Evolutionary conservation across 2,888 invertebrate species (phyloP).

Genomic region (Drosophila anomalata): DNA sequence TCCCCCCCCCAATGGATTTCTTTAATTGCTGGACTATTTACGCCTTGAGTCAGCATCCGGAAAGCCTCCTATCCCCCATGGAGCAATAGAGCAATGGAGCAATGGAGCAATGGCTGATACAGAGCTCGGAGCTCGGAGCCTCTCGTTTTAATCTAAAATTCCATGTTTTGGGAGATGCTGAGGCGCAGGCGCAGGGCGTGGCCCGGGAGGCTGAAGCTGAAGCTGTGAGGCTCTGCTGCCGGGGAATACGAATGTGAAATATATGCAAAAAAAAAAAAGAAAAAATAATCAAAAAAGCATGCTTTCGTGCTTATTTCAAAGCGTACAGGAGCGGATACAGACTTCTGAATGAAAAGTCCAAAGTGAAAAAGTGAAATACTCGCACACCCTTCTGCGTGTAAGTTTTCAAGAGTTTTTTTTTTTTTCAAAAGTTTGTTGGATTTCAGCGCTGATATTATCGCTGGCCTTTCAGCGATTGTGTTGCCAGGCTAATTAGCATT

Average conservation of each 20-base stretch:
- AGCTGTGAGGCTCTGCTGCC: no score
- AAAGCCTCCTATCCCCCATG: not conserved
- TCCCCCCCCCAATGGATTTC: not conserved
- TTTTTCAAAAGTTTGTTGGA: not conserved
- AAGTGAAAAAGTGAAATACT: no score
- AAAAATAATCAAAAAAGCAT: no score
- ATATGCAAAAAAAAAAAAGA: not conserved
- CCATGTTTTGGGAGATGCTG: not conserved
- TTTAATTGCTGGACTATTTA: conserved; percentile 7
- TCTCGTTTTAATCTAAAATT: conserved; percentile 12
- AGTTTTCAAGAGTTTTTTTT: not conserved
- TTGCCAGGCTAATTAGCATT: conserved; percentile 1
- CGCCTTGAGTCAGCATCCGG: not conserved
- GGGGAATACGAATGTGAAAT: not conserved
- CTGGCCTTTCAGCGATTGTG: not conserved
- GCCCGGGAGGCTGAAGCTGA: not conserved
- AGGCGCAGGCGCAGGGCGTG: no score
- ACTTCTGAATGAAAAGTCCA: not conserved
- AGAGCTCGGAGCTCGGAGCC: not conserved
- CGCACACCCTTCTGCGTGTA: not conserved
- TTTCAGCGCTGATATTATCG: not conserved
- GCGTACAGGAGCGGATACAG: not conserved
- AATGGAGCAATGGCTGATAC: not conserved
- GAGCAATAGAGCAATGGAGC: not conserved
- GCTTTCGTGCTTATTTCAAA: no score